A percentile compares a stretch with the other conserved stretches of the same genome.
Conservation (phyloP, 64 coral and sea anemone genomes). For the Anthopleura sola region DNA sequence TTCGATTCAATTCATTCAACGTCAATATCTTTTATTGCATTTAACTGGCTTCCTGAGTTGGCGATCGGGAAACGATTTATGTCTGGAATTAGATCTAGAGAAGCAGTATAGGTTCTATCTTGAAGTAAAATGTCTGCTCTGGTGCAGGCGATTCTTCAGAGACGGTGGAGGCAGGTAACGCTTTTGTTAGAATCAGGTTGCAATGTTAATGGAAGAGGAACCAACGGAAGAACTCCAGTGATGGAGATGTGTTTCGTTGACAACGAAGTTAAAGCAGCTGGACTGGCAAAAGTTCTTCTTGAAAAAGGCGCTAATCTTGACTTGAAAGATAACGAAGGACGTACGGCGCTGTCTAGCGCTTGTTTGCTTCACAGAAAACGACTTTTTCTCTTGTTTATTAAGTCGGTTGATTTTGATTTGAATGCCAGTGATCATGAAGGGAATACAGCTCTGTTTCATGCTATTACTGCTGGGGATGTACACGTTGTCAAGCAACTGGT, state of each 20-base stretch:
- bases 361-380: slow-evolving; percentile 68
- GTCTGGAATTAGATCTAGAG: not conserved
- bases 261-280: slow-evolving; percentile 58
- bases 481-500: slow-evolving; percentile 63
- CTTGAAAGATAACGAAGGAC: slow-evolving; percentile 52
- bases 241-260: slow-evolving; percentile 84
- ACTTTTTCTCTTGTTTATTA: slow-evolving; percentile 64
- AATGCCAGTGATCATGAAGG: slow-evolving; percentile 55
- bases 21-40: not conserved
- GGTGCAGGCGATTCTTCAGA: slow-evolving; percentile 48
- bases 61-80: not conserved
- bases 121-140: slow-evolving; percentile 57
- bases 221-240: slow-evolving; percentile 49
- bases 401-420: slow-evolving; percentile 73
- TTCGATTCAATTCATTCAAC: not conserved
- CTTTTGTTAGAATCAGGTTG: slow-evolving; percentile 64
- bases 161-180: slow-evolving; percentile 73
- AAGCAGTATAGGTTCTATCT: not conserved
- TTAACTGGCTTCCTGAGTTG: not conserved
- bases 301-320: slow-evolving; percentile 60
- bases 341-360: slow-evolving; percentile 60
- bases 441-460: slow-evolving; percentile 79
- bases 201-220: slow-evolving; percentile 63
- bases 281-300: slow-evolving; percentile 61
- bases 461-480: slow-evolving; percentile 64